Evolutionary conservation across 2,888 invertebrate genomes (phyloP), one percentile per base, ranked within the genome.

Genomic region (Chrysolina americana): DNA sequence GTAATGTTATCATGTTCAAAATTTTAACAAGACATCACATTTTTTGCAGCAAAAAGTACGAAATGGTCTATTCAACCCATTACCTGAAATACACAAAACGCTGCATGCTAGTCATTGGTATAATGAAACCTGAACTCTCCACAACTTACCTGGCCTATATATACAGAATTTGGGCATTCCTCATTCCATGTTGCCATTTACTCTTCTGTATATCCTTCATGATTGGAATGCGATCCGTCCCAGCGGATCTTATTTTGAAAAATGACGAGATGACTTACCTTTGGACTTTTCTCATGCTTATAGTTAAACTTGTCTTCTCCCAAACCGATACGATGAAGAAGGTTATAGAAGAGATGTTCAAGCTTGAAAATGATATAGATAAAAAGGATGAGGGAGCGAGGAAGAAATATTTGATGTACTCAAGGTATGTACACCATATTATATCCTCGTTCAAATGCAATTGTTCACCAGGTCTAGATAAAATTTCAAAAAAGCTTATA

Each of bases 281-380:
- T 19, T 50, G 50, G 50, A 50, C 50, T 17, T 50, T 50, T 10
- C 1, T 19, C 50, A 44, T 56, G 56, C 15, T 21, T 19, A 5
- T 11, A 23, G 5, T 56, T 1, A 71, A 71, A 41, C 44, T 71
- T 10, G 8, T 13, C 0, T n/a, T 66, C 8, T 41, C 47, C 8
- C 65, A 59, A 19, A 65, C 44, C n/a, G 59, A 19, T 15, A 44
- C 19, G 4, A 65, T 66, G 19, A 59, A 4, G n/a, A 44, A 13
- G 6, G 65, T 71, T 50, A 23, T 65, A 28, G 13, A 65, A 8
- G 65, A 66, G 15, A 44, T 71, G 56, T 56, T 56, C 23, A 56
- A 23, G 19, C 23, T 56, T 11, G 56, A 56, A 23, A 23, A 19
- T 11, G 13, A 6, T 0, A 56, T 56, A 56, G 56, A 56, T 13